phyloP scores from a whole-genome alignment of 2,113 vertebrate genomes.

The Cynocephalus volans region DNA sequence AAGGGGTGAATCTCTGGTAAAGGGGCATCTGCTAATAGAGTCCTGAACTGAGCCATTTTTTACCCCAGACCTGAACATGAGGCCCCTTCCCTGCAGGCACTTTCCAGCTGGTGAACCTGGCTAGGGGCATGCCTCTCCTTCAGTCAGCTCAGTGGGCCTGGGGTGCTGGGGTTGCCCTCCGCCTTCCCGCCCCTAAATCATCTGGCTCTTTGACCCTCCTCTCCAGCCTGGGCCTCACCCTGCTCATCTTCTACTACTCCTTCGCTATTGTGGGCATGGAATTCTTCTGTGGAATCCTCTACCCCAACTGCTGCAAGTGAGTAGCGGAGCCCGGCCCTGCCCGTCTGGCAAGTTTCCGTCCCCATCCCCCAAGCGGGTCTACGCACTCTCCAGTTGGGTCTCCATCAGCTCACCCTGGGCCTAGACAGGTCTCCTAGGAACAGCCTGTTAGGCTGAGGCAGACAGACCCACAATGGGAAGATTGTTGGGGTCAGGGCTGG shows the following conservation, averaged over 20 bases:
- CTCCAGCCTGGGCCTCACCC: conserved; percentile 95
- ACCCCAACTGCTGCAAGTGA: conserved; percentile 99
- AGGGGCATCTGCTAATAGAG: conserved; percentile 52
- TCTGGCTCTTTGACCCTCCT: conserved; percentile 61
- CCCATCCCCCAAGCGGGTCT: rapidly evolving
- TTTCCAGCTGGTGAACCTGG: not conserved
- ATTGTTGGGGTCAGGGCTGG: not conserved
- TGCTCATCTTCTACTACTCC: conserved; percentile 99
- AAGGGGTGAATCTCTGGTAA: conserved; percentile 49
- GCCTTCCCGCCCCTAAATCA: too few relatives aligned
- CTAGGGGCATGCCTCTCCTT: conserved; percentile 52
- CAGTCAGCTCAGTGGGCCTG: not conserved
- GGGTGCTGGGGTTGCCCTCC: not conserved
- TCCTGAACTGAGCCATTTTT: not conserved
- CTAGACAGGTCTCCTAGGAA: not conserved
- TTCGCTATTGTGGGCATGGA: conserved; percentile 99
- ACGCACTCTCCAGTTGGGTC: not conserved
- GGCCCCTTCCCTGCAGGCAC: conserved; percentile 64
- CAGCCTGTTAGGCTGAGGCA: not conserved
- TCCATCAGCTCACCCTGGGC: rapidly evolving
- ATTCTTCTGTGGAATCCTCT: conserved; percentile 95
- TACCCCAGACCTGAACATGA: not conserved
- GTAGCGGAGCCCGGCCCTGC: conserved; percentile 30
- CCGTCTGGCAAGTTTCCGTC: not conserved
- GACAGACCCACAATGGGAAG: rapidly evolving